Base-by-base conservation (phyloP, 2,888 invertebrate genomes). In the Antheraea yamamai region DNA sequence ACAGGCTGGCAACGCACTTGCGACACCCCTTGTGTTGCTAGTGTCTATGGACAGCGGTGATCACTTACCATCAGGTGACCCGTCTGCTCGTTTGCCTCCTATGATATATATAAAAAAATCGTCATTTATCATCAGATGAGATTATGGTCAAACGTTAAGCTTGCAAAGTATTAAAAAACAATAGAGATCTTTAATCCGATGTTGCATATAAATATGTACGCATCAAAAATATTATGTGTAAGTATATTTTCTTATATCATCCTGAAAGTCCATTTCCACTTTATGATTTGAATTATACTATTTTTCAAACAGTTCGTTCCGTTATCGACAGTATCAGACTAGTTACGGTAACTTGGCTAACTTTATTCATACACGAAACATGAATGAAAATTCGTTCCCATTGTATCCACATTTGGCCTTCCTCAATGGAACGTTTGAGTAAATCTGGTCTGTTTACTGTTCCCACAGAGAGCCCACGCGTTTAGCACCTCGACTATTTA, bases 401-500 rank as follows among this genome's bases (percentile, higher is more conserved):
- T 79, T 80, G 77, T 77, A 73, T 73, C 76, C 76, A 35, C 30
- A 30, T 75, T 30, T 72, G 74, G 73, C 73, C 47, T 74, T 78
- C 75, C 75, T 84, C 80, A 81, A 85, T 82, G 83, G 79, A 75
- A 75, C 79, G 78, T 81, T 85, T 81, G 81, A 81, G 78, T 80
- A 75, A 77, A 78, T 76, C 71, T 78, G 76, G 76, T 76, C 73
- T 92, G 90, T 94, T 93, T 94, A 89, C 81, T 61, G 84, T 94
- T 94, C 94, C 87, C 94, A 93, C 91, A 89, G 82, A 81, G 88
- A 80, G 83, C 90, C 90, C 85, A 89, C 90, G 83, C 87, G 85
- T 83, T 90, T 92, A 89, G 83, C 92, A 88, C 90, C 90, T 91
- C 83, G 74, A 30, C 76, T 74, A 71, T 61, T 2, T n/a, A 20